Evolutionary conservation across 2,888 invertebrate species (phyloP).

Genomic region (Cistogaster globosa): DNA sequence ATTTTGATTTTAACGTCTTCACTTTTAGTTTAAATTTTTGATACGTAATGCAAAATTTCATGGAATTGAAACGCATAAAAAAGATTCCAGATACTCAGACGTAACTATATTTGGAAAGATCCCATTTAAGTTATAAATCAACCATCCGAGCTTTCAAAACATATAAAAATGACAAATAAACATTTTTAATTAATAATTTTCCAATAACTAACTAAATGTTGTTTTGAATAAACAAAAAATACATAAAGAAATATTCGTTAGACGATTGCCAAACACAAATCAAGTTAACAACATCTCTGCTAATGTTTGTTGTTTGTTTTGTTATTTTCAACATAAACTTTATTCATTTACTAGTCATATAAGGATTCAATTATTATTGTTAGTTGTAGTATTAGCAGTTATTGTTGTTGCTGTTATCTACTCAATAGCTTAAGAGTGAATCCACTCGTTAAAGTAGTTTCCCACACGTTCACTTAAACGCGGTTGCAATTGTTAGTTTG

Average conservation of each 20-base stretch:
- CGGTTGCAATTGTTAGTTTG: slow-evolving; percentile 19
- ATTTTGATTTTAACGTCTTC: too few relatives aligned
- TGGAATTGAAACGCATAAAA: slow-evolving; percentile 18
- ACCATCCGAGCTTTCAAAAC: slow-evolving; percentile 27
- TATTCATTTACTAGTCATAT: slow-evolving; percentile 50
- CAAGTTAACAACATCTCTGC: neutral
- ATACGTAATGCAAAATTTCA: slow-evolving; percentile 63
- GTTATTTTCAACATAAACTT: slow-evolving; percentile 5
- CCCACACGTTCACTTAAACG: slow-evolving; percentile 58
- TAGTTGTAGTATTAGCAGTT: neutral
- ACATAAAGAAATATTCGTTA: neutral
- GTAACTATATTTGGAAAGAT: slow-evolving; percentile 25
- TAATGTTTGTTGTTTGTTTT: neutral
- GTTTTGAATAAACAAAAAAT: neutral
- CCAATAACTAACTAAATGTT: neutral
- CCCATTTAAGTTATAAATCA: slow-evolving; percentile 24
- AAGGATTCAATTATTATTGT: slow-evolving; percentile 63
- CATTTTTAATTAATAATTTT: neutral
- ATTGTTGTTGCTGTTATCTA: neutral
- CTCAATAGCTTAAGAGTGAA: slow-evolving; percentile 20
- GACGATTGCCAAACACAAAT: slow-evolving; percentile 39
- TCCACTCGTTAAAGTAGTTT: slow-evolving; percentile 34
- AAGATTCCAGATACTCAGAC: slow-evolving; percentile 3
- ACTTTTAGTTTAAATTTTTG: too few relatives aligned
- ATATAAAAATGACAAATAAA: neutral